A percentile compares a stretch with the other conserved stretches of the same genome.
Evolutionary conservation across 2,888 invertebrate species (phyloP).

Genomic region (Acrobasis consociella): DNA sequence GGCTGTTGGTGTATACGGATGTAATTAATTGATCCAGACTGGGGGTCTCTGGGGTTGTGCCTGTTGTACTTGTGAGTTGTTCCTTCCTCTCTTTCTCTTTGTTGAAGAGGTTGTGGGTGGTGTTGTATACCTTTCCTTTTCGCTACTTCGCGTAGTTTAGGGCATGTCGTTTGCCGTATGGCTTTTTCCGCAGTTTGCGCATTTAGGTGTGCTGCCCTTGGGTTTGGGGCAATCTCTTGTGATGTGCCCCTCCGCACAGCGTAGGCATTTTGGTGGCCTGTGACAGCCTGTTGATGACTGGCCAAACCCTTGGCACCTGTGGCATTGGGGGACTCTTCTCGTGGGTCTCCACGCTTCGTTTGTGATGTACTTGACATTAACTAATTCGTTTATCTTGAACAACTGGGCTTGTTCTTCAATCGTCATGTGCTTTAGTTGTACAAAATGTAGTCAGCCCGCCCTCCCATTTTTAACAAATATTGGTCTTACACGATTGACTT

Average conservation of each 20-base stretch:
- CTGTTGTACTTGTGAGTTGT: too few relatives aligned
- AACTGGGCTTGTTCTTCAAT: conserved; percentile 26
- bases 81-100: too few relatives aligned
- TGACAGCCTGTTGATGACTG: conserved; percentile 26
- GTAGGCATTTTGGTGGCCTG: conserved; percentile 24
- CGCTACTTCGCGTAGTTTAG: background rate
- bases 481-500: conserved; percentile 17
- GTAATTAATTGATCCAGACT: too few relatives aligned
- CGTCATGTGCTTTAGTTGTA: conserved; percentile 24
- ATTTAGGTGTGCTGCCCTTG: conserved; percentile 21
- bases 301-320: conserved; percentile 22
- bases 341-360: conserved; percentile 33
- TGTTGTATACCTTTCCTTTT: background rate
- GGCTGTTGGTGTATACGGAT: too few relatives aligned
- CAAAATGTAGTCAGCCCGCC: conserved; percentile 30
- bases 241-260: conserved; percentile 23
- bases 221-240: conserved; percentile 26
- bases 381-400: conserved; percentile 27
- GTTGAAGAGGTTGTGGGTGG: too few relatives aligned
- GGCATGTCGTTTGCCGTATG: conserved; percentile 28
- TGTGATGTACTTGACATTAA: conserved; percentile 32
- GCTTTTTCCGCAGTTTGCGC: conserved; percentile 27
- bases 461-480: conserved; percentile 24
- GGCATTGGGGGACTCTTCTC: conserved; percentile 34
- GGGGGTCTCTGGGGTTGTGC: too few relatives aligned